Percentiles rank a stretch among this genome's conserved stretches.
Conservation (phyloP, 2,113 vertebrate genomes). For the Piaya cayana region DNA sequence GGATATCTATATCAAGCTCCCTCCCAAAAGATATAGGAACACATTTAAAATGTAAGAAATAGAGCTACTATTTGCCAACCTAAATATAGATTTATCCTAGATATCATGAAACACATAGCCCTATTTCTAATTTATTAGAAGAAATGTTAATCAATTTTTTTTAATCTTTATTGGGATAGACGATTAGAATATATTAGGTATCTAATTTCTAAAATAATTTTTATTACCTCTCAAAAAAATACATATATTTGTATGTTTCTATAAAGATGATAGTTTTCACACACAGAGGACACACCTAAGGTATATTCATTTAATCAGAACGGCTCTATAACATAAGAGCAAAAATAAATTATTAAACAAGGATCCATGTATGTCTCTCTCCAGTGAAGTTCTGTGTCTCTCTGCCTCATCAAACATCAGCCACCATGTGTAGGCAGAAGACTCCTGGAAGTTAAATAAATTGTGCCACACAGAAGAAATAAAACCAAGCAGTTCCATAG, state of each 20-base stretch:
- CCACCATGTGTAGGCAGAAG: background rate
- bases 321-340: background rate
- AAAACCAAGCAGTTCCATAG: background rate
- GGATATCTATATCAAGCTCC: background rate
- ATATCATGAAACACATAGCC: background rate
- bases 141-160: background rate
- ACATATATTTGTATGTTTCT: background rate
- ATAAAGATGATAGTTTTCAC: background rate
- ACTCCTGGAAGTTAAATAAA: constrained; percentile 9
- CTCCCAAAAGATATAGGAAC: background rate
- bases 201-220: background rate
- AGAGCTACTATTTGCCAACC: background rate
- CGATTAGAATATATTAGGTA: background rate
- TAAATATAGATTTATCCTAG: background rate
- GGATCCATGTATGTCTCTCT: background rate
- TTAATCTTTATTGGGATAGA: background rate
- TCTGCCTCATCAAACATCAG: background rate
- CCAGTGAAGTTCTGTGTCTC: background rate
- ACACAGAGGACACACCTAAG: background rate
- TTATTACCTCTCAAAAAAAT: background rate
- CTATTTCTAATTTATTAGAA: background rate
- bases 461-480: background rate
- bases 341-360: background rate
- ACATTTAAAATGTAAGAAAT: background rate
- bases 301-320: background rate